These are phyloP conservation scores for Tenthredo amoena DNA, from an alignment of 2,888 invertebrate genomes.

Conservation along the genomic window DNA sequence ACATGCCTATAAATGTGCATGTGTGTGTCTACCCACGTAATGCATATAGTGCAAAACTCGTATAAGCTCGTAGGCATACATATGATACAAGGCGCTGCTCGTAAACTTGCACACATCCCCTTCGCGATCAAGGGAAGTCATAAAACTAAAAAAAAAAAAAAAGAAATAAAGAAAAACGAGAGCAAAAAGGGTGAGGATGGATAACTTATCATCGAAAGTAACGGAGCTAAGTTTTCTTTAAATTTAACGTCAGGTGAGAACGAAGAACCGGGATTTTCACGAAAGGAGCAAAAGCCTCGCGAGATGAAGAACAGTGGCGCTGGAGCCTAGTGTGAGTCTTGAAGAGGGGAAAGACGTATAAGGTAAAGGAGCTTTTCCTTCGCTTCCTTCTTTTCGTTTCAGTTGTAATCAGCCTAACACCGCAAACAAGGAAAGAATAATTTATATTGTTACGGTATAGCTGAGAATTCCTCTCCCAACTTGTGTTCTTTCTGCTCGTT, in stretches of 20 bases:
- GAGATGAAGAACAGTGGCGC: constrained; percentile 16
- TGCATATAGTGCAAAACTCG: constrained; percentile 1
- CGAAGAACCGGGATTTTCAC: not conserved
- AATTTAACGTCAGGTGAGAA: not conserved
- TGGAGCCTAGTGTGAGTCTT: not conserved
- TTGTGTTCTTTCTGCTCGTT: not conserved
- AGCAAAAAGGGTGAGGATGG: not conserved
- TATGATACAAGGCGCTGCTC: not conserved
- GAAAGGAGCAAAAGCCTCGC: not conserved
- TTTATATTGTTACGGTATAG: constrained; percentile 20
- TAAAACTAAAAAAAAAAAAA: not conserved
- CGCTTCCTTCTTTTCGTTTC: constrained; percentile 6
- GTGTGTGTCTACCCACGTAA: not conserved
- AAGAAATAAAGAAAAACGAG: not conserved
- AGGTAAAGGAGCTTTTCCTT: not conserved
- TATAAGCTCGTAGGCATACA: not conserved
- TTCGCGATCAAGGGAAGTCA: not conserved
- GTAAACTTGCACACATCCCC: not conserved
- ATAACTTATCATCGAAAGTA: not conserved
- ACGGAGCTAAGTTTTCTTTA: not conserved
- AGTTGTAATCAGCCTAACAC: constrained; percentile 26
- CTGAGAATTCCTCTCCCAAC: not conserved
- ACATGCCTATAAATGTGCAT: not conserved
- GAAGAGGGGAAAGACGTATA: not conserved
- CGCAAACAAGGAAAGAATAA: constrained; percentile 24